Conservation (phyloP, 2,888 invertebrate species). For the Stenodema calcarata region DNA sequence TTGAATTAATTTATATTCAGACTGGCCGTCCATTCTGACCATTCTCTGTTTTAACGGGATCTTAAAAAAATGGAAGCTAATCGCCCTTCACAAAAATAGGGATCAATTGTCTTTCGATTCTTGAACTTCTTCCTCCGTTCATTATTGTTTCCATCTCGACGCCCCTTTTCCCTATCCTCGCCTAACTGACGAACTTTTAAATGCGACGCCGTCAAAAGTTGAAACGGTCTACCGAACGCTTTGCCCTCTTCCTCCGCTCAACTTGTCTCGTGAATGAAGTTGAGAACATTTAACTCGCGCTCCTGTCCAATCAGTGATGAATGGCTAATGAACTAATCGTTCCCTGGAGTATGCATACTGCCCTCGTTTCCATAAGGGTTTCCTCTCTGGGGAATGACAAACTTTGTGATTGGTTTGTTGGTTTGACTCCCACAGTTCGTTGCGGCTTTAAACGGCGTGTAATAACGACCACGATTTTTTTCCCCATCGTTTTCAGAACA, state of each 20-base stretch:
- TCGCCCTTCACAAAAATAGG: background rate
- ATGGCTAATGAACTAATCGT: slow-evolving; percentile 34
- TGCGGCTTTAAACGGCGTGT: slow-evolving; percentile 2
- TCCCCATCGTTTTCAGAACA: background rate
- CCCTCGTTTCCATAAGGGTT: background rate
- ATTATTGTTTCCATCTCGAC: background rate
- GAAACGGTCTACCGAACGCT: background rate
- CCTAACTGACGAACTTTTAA: background rate
- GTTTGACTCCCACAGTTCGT: background rate
- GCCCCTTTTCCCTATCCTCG: background rate
- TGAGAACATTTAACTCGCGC: background rate
- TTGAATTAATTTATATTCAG: no score
- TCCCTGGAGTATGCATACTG: background rate
- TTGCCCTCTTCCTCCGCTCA: background rate
- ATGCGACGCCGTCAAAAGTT: background rate
- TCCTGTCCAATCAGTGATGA: slow-evolving; percentile 30
- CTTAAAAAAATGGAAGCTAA: no score
- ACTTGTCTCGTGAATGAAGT: slow-evolving; percentile 23
- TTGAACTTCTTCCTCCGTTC: background rate
- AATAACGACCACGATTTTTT: background rate
- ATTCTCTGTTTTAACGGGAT: no score
- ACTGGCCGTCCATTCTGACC: no score
- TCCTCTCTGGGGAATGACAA: background rate
- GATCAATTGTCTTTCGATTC: background rate
- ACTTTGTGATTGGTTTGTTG: slow-evolving; percentile 25